A percentile compares a stretch with the other conserved stretches of the same genome.
Evolutionary conservation across 1,140 invertebrate species (phyloP).

Genomic region (Meteorus sp.): DNA sequence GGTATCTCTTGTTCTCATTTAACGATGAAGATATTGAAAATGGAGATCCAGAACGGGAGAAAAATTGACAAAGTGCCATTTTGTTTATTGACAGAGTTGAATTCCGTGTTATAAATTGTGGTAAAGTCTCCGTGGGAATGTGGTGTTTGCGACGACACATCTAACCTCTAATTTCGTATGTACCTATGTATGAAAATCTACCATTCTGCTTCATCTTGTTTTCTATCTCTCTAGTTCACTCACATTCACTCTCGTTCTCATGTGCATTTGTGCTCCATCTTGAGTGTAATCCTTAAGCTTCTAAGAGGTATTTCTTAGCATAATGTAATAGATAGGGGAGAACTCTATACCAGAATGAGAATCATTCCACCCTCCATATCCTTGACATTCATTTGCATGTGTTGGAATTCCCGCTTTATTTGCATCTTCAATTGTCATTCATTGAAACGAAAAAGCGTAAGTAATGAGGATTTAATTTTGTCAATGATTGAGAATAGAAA

Average conservation of each 20-base stretch:
- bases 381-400: no score
- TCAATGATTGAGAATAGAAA: no score
- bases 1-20: no score
- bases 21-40: no score
- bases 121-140: conserved; percentile 55
- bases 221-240: neutral
- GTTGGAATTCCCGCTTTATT: no score
- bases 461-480: no score
- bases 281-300: conserved; percentile 56
- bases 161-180: conserved; percentile 52
- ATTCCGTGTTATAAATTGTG: conserved; percentile 51
- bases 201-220: conserved; percentile 29
- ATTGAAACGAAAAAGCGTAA: no score
- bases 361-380: neutral
- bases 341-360: neutral
- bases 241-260: no score
- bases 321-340: conserved; percentile 13
- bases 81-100: conserved; percentile 27
- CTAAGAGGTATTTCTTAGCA: conserved; percentile 51
- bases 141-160: conserved; percentile 41
- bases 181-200: no score
- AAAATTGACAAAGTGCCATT: no score
- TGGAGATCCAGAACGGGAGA: no score
- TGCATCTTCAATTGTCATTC: no score
- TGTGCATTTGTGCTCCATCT: conserved; percentile 40